Evolutionary conservation across 2,888 invertebrate genomes (phyloP), one percentile per base, ranked within the genome.

Genomic region (Drosophila austrosaltans): DNA sequence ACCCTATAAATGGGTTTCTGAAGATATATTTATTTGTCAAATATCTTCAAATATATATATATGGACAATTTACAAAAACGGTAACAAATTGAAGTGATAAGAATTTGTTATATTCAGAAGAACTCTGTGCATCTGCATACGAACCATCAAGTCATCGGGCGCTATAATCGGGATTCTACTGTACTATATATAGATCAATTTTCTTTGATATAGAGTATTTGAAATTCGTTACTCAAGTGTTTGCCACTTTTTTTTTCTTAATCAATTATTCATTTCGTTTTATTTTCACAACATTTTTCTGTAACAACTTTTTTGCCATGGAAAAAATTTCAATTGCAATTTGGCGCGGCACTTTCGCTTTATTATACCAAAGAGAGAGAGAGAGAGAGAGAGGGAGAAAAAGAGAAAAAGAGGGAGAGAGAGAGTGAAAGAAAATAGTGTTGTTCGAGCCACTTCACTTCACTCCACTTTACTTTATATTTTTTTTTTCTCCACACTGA

Each of bases 321-420:
- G 63, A 48, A 63, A 71, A 44, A 60, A 79, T 80, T 74, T 67
- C 70, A 74, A 76, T 73, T 86, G 86, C 79, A 79, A 77, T 75
- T 85, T 72, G 65, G 70, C 73, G 76, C 69, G 71, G 72, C 76
- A 81, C 83, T 83, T 83, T 83, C 87, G 83, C 84, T 79, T 63
- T 66, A 65, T 63, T 63, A 63, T 53, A 16, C 57, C 44, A 42
- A 64, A 57, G 53, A 40, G 54, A 22, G 6, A 48, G 30, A 64
- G 39, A 40, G 54, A 22, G n/a, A 48, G 40, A 60, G 36, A 10
- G 36, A 62, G 12, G 39, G 12, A 42, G 8, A 25, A 32, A 28
- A 36, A 53, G 69, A 71, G 63, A 60, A 60, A 28, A 56, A 69
- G 66, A 69, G 67, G 69, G 67, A 48, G 54, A 69, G 72, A 53